Base-by-base conservation (phyloP, 2,113 vertebrate genomes). In the Tachysurus fulvidraco region DNA sequence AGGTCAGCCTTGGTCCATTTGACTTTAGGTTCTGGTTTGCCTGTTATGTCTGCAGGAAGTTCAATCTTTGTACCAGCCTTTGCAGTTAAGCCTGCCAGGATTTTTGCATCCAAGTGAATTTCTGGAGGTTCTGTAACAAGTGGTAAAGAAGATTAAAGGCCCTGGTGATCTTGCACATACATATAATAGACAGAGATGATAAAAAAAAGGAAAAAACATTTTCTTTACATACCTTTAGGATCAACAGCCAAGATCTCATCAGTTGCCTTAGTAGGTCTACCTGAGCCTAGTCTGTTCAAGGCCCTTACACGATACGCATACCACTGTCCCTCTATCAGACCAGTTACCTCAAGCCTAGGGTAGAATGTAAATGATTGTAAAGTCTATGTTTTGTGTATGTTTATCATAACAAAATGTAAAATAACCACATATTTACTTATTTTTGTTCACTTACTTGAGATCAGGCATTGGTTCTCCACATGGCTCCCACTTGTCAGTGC, bases 21-120 rank as follows among this genome's bases (percentile, higher is more conserved):
- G 81, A 99, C 92, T 57, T 91, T 94, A 21, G 98, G 98, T 21
- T 97, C 97, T 5, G 98, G 98, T 83, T 97, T 99, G 81, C 98
- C 98, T 0, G 62, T 94, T 82, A 96, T 92, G 52, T 94, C 94
- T 17, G 98, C 98, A 3, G 98, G 97, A 65, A 99, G 95, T 86
- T 99, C 98, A 55, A 99, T 97, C 93, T 97, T 99, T 80, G 96
- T 97, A 90, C 98, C 98, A 0, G 97, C 98, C 92, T 99, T 99
- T 82, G 97, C 98, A 10, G 98, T 99, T 87, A 99, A 93, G 64
- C 98, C 98, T 80, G 98, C 97, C 87, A 99, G 95, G 67, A 99
- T 94, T 86, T 99, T 99, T 89, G 96, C 98, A 55, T 99, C 98
- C 54, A 99, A 94, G 92, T 96, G 96, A 91, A 99, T 97, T 93